Conservation (phyloP, 2,113 vertebrate genomes). For the Bettongia penicillata region DNA sequence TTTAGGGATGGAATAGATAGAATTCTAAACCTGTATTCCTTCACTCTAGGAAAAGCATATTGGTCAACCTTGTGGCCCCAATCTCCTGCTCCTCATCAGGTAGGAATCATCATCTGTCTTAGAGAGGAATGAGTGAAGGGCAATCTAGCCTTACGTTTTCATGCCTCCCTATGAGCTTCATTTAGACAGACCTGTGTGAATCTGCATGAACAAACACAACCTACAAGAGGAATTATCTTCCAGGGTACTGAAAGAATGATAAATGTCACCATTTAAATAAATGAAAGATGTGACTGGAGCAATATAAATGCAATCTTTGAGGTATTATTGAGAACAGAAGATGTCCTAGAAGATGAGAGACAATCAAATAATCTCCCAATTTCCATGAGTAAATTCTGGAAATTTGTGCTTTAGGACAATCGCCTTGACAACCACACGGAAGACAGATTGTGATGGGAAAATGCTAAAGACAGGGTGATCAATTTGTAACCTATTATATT, state of each 20-base stretch:
- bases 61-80: background rate
- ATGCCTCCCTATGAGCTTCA: background rate
- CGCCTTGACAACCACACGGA: background rate
- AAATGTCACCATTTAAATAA: background rate
- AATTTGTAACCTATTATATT: background rate
- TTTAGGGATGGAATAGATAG: background rate
- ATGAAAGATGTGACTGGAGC: background rate
- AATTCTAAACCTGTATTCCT: background rate
- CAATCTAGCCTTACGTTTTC: background rate
- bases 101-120: background rate
- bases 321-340: background rate
- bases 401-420: too few species aligned
- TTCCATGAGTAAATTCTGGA: too few species aligned
- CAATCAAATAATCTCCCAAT: background rate
- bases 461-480: background rate
- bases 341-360: background rate
- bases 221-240: background rate
- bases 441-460: background rate
- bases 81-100: background rate
- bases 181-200: background rate
- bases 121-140: background rate
- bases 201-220: background rate
- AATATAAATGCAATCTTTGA: background rate
- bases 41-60: background rate
- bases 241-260: background rate